These are phyloP conservation scores for Hephaestus fuliginosus DNA, from an alignment of 2,797 vertebrate genomes.

Conservation along the genomic window DNA sequence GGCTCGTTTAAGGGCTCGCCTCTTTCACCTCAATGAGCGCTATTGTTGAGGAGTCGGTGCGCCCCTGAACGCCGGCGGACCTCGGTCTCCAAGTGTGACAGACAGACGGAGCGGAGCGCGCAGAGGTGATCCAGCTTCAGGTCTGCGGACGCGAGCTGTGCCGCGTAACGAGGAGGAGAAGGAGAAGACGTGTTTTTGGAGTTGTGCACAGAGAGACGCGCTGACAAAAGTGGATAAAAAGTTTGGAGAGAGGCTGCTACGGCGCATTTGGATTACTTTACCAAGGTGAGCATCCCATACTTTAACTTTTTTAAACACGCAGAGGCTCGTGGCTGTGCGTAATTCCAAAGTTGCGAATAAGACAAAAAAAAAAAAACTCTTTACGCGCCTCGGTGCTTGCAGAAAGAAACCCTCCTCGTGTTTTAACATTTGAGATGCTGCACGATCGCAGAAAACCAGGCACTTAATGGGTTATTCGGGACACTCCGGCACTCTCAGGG, in stretches of 20 bases:
- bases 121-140: slow-evolving; percentile 13
- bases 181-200: not conserved
- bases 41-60: slow-evolving; percentile 59
- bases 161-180: not conserved
- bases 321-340: not conserved
- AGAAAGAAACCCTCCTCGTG: not conserved
- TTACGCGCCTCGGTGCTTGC: too few species aligned
- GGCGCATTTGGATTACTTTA: slow-evolving; percentile 50
- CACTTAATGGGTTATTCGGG: slow-evolving; percentile 9
- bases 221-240: slow-evolving; percentile 55
- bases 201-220: slow-evolving; percentile 6
- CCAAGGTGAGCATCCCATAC: slow-evolving; percentile 59
- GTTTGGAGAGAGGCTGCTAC: slow-evolving; percentile 16
- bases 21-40: slow-evolving; percentile 55
- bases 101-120: slow-evolving; percentile 18
- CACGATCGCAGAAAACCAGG: not conserved
- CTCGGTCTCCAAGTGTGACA: slow-evolving; percentile 8
- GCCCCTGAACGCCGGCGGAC: slow-evolving; percentile 26
- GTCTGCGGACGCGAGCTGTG: not conserved
- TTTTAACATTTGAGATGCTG: not conserved
- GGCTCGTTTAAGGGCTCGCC: slow-evolving; percentile 56
- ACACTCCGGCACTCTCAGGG: not conserved
- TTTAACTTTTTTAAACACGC: not conserved
- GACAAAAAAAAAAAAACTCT: too few species aligned
- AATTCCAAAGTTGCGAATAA: too few species aligned